phyloP scores from a whole-genome alignment of 2,113 vertebrate genomes.

The Canis aureus region DNA sequence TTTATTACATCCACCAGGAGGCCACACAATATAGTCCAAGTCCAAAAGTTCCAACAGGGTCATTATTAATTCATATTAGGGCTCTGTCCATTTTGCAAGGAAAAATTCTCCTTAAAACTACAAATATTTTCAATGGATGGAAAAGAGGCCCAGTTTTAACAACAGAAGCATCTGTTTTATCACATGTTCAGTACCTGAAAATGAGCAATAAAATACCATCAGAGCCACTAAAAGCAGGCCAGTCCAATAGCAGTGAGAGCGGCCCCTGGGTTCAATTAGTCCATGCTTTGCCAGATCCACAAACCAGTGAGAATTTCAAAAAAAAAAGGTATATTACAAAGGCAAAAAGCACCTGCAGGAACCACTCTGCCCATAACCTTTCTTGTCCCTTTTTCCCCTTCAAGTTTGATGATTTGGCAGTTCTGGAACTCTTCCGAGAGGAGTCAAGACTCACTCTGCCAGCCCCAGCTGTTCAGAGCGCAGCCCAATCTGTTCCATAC shows the following conservation, averaged over 20 bases:
- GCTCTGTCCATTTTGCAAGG: not conserved
- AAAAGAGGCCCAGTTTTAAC: not conserved
- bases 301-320: not conserved
- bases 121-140: not conserved
- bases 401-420: constrained; percentile 60
- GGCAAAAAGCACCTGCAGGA: constrained; percentile 46
- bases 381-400: not conserved
- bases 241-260: not conserved
- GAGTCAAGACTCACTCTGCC: constrained; percentile 53
- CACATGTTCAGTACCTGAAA: not conserved
- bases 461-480: constrained; percentile 73
- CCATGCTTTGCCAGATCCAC: not conserved
- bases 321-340: constrained; percentile 14
- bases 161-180: not conserved
- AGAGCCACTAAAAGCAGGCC: not conserved
- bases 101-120: constrained; percentile 34
- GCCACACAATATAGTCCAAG: not conserved
- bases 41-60: not conserved
- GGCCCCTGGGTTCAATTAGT: not conserved
- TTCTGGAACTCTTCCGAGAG: constrained; percentile 67
- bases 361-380: constrained; percentile 36
- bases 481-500: constrained; percentile 56
- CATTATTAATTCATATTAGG: not conserved
- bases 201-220: not conserved
- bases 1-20: not conserved